Conservation (phyloP, 2,113 vertebrate species). For the Microtus oregoni region DNA sequence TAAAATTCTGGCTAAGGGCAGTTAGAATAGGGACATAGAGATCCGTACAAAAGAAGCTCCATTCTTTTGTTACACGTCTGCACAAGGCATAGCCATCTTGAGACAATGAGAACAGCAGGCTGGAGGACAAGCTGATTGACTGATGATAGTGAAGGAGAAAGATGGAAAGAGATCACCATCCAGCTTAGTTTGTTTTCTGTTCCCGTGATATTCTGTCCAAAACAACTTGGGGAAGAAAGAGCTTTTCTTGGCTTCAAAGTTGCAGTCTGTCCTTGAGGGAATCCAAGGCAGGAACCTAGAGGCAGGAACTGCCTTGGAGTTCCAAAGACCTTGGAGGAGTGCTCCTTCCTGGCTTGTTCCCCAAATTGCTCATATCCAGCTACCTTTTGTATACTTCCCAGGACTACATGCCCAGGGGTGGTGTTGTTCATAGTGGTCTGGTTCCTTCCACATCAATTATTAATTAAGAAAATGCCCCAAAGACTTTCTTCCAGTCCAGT, state of each 20-base stretch:
- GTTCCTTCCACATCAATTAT: background rate
- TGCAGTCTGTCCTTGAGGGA: background rate
- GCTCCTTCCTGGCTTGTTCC: background rate
- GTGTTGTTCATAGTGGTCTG: background rate
- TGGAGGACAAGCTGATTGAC: background rate
- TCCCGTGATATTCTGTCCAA: background rate
- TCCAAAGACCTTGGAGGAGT: background rate
- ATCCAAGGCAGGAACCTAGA: background rate
- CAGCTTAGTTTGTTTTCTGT: background rate
- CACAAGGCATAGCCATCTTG: background rate
- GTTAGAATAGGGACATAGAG: background rate
- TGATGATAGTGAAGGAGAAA: constrained; percentile 17
- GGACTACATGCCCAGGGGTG: background rate
- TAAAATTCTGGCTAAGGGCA: background rate
- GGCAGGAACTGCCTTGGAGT: background rate
- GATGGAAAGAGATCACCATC: background rate
- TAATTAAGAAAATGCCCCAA: background rate
- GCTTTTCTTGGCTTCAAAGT: background rate
- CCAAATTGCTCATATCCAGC: background rate
- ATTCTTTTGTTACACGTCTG: rapidly evolving
- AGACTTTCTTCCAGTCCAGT: background rate
- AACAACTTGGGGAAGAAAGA: background rate
- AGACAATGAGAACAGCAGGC: background rate
- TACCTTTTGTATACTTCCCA: background rate
- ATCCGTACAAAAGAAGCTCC: background rate